Evolutionary conservation across 2,888 invertebrate genomes (phyloP), one percentile per base, ranked within the genome.

Genomic region (Tenthredo livida): DNA sequence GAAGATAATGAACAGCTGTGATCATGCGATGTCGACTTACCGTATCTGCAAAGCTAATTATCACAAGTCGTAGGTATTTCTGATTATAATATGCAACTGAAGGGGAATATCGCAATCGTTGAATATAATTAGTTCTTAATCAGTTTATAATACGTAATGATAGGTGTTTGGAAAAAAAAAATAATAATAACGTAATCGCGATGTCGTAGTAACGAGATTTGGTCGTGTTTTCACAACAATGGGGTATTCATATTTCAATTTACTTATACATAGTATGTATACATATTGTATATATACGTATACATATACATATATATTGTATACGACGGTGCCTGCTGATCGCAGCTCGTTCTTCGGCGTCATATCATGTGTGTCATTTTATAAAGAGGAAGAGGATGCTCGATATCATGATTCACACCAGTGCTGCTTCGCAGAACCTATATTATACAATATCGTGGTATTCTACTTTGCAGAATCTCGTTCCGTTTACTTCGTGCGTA

Each of bases 331-430:
- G 61, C 61, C 61, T 61, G 21, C 61, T 61, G 61, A 61, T 61
- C 61, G 61, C 61, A 61, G 61, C 61, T 61, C 61, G 21, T 25
- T 61, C 33, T 33, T 67, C 33, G 29, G 17, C 25, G 33, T 17
- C 67, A 33, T 67, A 33, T 67, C 67, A 67, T 67, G 67, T 67
- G 29, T 67, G 33, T 67, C 67, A 67, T 67, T 67, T 67, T 67
- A 33, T 67, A 67, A 67, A 67, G 33, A 67, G 33, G 67, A 33
- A 67, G 67, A 67, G 25, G 15, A 67, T 67, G 17, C 5, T 67
- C 67, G 67, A 33, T 67, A 67, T 67, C 67, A 67, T 67, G 61
- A 61, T 61, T 61, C 61, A 67, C 29, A 67, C 33, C 61, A 25
- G 21, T 61, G 61, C 61, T 25, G 61, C 10, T 5, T 58, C 21